These are phyloP conservation scores for Diploscapter pachys DNA, from an alignment of 1,140 invertebrate genomes.

Conservation along the genomic window DNA sequence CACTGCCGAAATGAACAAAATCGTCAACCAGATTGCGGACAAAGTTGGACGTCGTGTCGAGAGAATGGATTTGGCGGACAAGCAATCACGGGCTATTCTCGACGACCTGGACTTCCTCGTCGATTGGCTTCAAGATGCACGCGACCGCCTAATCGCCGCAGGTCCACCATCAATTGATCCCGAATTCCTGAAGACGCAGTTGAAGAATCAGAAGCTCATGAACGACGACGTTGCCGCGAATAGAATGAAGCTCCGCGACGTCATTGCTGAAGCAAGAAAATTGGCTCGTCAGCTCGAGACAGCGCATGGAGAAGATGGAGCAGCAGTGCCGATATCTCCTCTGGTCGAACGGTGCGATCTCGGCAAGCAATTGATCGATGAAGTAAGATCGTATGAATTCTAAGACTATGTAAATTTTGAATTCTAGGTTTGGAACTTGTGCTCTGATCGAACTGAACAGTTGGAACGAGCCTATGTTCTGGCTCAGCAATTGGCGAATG, in stretches of 20 bases:
- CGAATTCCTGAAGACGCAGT: constrained; percentile 78
- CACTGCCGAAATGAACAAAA: constrained; percentile 81
- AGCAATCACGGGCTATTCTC: constrained; percentile 72
- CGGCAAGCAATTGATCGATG: constrained; percentile 22
- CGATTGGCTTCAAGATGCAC: constrained; percentile 91
- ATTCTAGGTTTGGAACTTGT: background rate
- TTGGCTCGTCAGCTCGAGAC: constrained; percentile 81
- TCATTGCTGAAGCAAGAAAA: constrained; percentile 86
- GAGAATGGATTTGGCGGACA: constrained; percentile 81
- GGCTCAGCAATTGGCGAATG: constrained; percentile 88
- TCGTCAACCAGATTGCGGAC: constrained; percentile 89
- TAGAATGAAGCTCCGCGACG: constrained; percentile 81
- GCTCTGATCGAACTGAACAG: constrained; percentile 22
- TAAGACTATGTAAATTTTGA: background rate
- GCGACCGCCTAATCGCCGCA: constrained; percentile 76
- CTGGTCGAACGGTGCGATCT: constrained; percentile 23
- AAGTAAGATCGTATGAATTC: constrained; percentile 7
- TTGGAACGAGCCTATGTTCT: constrained; percentile 76
- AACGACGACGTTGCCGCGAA: constrained; percentile 92
- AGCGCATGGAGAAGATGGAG: constrained; percentile 3
- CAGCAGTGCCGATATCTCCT: background rate
- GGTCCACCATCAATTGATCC: constrained; percentile 85
- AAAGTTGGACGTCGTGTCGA: constrained; percentile 77
- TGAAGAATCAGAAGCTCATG: constrained; percentile 83
- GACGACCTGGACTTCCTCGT: constrained; percentile 88